Conservation (phyloP, 2,888 invertebrate species). For the Epinotia demarniana region DNA sequence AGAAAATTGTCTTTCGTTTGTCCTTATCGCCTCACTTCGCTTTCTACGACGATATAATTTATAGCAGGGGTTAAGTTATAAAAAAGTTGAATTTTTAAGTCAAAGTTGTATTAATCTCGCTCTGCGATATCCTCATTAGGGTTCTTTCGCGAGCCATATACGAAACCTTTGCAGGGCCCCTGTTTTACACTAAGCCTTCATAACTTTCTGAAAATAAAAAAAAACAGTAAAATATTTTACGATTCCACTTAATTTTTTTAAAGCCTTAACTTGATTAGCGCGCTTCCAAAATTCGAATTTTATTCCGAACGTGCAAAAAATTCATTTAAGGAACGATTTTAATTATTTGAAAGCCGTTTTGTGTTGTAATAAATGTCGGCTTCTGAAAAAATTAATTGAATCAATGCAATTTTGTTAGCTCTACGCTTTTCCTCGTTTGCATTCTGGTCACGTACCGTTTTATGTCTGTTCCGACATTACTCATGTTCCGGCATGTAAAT, state of each 20-base stretch:
- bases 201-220: slow-evolving; percentile 19
- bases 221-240: slow-evolving; percentile 17
- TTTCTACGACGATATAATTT: neutral
- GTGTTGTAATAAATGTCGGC: slow-evolving; percentile 9
- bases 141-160: neutral
- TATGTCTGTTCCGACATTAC: slow-evolving; percentile 15
- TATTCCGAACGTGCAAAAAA: slow-evolving; percentile 17
- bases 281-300: slow-evolving; percentile 21
- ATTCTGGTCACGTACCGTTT: slow-evolving; percentile 28
- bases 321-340: slow-evolving; percentile 9
- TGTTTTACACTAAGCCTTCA: neutral
- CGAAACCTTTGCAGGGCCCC: too few species aligned
- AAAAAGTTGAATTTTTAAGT: too few species aligned
- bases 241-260: slow-evolving; percentile 9
- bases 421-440: slow-evolving; percentile 16
- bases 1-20: slow-evolving; percentile 10
- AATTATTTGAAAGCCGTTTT: slow-evolving; percentile 13
- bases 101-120: too few species aligned
- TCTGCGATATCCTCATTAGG: neutral
- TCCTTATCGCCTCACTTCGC: neutral
- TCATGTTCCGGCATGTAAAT: slow-evolving; percentile 30
- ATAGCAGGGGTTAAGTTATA: too few species aligned
- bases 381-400: slow-evolving; percentile 30
- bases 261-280: slow-evolving; percentile 17
- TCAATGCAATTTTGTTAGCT: slow-evolving; percentile 27